Evolutionary conservation across 2,113 vertebrate genomes (phyloP).

Genomic region (Pelusios castaneus): DNA sequence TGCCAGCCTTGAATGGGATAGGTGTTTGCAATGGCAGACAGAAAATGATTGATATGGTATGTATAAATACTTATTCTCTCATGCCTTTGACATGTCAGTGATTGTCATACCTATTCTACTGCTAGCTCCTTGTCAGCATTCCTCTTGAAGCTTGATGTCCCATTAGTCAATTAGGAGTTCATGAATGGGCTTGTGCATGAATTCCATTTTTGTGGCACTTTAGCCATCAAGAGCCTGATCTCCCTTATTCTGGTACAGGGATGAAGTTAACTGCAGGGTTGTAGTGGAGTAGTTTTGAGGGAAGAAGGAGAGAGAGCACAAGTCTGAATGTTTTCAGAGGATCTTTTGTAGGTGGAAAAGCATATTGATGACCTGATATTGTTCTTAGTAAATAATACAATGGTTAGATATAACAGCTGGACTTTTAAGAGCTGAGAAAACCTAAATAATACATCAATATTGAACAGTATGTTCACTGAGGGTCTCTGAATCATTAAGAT

Average conservation of each 20-base stretch:
- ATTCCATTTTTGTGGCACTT: not conserved
- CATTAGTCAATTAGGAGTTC: conserved; percentile 33
- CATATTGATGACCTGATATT: not conserved
- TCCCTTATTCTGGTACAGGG: not conserved
- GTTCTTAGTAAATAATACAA: not conserved
- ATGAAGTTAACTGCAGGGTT: not conserved
- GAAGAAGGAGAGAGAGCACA: not conserved
- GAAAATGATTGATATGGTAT: conserved; percentile 35
- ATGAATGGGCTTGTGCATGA: conserved; percentile 11
- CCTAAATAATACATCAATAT: accelerated
- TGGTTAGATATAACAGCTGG: not conserved
- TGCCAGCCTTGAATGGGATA: conserved; percentile 17
- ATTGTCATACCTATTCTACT: conserved; percentile 48
- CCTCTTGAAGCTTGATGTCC: conserved; percentile 42
- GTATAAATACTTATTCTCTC: conserved; percentile 47
- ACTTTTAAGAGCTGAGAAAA: not conserved
- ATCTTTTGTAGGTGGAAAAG: not conserved
- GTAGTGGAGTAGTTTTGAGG: not conserved
- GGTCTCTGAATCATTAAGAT: not conserved
- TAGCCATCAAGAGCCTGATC: not conserved
- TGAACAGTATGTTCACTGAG: not conserved
- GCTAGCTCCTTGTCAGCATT: conserved; percentile 35
- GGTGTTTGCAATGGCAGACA: conserved; percentile 24
- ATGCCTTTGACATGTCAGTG: conserved; percentile 33
- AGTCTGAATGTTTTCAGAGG: not conserved